Evolutionary conservation across 2,113 vertebrate genomes (phyloP), one percentile per base, ranked within the genome.

Genomic region (Thunnus maccoyii): DNA sequence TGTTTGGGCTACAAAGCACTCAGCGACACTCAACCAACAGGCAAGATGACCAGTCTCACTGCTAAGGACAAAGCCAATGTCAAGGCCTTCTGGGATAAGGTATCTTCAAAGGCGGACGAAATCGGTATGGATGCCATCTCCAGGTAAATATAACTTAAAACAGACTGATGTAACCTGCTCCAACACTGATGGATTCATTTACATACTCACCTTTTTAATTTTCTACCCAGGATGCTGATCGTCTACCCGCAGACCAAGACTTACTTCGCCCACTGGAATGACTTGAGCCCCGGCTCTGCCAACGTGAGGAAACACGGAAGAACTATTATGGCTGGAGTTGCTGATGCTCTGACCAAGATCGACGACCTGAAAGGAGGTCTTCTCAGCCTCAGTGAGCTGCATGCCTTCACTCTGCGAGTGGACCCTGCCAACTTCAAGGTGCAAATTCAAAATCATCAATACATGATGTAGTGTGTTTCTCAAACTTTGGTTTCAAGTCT

Each of bases 401-500:
- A 99, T 0, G 97, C 96, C 66, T 94, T 96, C 51, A 96, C 94
- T 47, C 93, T 98, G 86, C 95, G 96, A 0, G 93, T 99, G 79
- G 97, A 97, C 58, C 97, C 96, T 0, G 94, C 93, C 62, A 97
- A 97, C 93, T 98, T 97, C 90, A 96, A 95, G 94, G 97, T 91
- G 3, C 57, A 54, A 2, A 56, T 3, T 6, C 18, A 25, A 30
- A 3, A 61, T 3, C 2, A 9, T 10, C 48, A 6, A 30, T 1
- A 5, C 11, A 32, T 14, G 20, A 36, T n/a, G 5, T 5, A 13
- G 6, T 18, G 22, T 15, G 2, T 5, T 7, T 15, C 12, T 57
- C 46, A 80, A 20, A 58, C 2, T 22, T 3, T 41, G 36, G 36
- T 41, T 6, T 41, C 36, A 41, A 41, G 36, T 7, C 36, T 41